These are phyloP conservation scores for Turritopsis rubra DNA, from an alignment of 30 jellyfish, hydroid and myxozoan species.

Conservation along the genomic window DNA sequence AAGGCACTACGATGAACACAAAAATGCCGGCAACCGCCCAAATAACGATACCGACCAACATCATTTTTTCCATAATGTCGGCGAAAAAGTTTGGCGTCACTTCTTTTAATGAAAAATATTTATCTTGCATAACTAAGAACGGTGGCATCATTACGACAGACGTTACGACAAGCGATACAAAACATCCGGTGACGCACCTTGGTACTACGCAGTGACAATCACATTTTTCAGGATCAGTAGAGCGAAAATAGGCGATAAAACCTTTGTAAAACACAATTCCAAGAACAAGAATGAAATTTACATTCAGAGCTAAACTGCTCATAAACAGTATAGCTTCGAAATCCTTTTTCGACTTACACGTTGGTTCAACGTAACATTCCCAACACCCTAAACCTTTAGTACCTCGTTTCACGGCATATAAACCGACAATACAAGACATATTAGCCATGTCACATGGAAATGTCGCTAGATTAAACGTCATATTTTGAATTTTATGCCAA, in stretches of 20 bases:
- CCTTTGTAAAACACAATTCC: slow-evolving; percentile 51
- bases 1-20: slow-evolving; percentile 29
- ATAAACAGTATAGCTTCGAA: slow-evolving; percentile 21
- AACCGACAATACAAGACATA: slow-evolving; percentile 41
- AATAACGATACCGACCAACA: slow-evolving; percentile 84
- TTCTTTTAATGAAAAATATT: not conserved
- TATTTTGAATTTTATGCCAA: slow-evolving; percentile 33
- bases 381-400: slow-evolving; percentile 44
- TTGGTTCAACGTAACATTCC: slow-evolving; percentile 41
- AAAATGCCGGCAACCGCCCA: slow-evolving; percentile 80
- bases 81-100: slow-evolving; percentile 47
- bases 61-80: slow-evolving; percentile 58
- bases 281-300: slow-evolving; percentile 23
- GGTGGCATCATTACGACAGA: slow-evolving; percentile 46
- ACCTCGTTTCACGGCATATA: slow-evolving; percentile 45
- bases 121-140: slow-evolving; percentile 20
- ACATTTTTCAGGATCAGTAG: slow-evolving; percentile 45
- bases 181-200: slow-evolving; percentile 41
- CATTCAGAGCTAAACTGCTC: slow-evolving; percentile 37
- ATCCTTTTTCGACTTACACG: slow-evolving; percentile 20
- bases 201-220: slow-evolving; percentile 52
- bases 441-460: slow-evolving; percentile 43
- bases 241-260: slow-evolving; percentile 34
- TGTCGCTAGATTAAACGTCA: slow-evolving; percentile 34
- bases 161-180: slow-evolving; percentile 35